These are phyloP conservation scores for Gortyna flavago DNA, from an alignment of 2,888 invertebrate genomes.

Conservation along the genomic window DNA sequence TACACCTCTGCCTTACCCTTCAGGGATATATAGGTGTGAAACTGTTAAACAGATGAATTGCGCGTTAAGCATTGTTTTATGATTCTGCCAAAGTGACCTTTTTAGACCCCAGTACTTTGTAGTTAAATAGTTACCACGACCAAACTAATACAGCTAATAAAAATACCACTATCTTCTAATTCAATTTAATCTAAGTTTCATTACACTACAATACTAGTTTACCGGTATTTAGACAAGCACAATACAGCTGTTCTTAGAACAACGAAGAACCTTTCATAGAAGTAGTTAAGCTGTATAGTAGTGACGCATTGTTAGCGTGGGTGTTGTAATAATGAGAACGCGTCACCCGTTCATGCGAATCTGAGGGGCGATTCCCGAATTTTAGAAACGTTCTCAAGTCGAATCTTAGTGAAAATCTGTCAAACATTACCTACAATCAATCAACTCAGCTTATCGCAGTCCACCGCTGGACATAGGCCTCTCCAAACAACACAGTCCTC, in stretches of 20 bases:
- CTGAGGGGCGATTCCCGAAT: not conserved
- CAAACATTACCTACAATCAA: not conserved
- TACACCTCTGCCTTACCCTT: too few species aligned
- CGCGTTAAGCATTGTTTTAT: too few species aligned
- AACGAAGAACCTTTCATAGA: conserved; percentile 11
- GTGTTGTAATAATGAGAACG: conserved; percentile 20
- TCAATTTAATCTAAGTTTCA: not conserved
- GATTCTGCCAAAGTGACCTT: too few species aligned
- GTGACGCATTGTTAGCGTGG: conserved; percentile 41
- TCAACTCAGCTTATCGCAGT: not conserved
- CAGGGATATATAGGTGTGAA: too few species aligned
- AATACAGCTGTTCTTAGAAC: conserved; percentile 11
- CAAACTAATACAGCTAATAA: not conserved
- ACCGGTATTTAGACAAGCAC: not conserved
- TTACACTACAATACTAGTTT: not conserved
- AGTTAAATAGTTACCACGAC: not conserved
- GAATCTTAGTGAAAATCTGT: not conserved
- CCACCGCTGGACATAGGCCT: not conserved
- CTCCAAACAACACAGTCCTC: not conserved
- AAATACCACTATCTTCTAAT: not conserved
- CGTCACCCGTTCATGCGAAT: conserved; percentile 14
- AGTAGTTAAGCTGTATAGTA: not conserved
- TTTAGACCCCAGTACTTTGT: too few species aligned
- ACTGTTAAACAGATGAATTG: too few species aligned
- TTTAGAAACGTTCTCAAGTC: not conserved